A percentile compares a stretch with the other conserved stretches of the same genome.
phyloP scores from a whole-genome alignment of 1,140 invertebrate genomes.

The Mercenaria mercenaria region DNA sequence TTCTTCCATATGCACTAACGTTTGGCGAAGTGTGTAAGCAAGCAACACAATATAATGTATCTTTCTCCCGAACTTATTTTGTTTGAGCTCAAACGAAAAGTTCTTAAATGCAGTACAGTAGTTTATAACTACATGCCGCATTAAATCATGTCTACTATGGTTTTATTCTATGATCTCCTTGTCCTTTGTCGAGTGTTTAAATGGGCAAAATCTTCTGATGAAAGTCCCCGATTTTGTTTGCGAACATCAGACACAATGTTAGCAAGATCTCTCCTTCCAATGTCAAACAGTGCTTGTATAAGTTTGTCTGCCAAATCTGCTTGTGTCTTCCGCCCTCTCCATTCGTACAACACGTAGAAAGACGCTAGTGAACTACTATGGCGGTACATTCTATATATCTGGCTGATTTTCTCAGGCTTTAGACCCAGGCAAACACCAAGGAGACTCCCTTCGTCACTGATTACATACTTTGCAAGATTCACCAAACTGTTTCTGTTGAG shows the following conservation, averaged over 20 bases:
- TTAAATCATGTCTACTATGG: no score
- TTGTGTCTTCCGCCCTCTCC: conserved; percentile 50
- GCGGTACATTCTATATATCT: conserved; percentile 58
- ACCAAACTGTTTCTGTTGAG: conserved; percentile 62
- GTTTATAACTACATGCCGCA: no score
- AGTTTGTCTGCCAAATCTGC: conserved; percentile 47
- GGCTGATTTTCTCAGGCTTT: conserved; percentile 53
- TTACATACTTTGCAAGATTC: conserved; percentile 54
- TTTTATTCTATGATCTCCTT: conserved; percentile 9
- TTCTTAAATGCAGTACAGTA: no score
- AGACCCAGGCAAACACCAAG: conserved; percentile 47
- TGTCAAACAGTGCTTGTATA: conserved; percentile 29
- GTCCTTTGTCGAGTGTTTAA: not conserved
- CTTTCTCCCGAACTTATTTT: no score
- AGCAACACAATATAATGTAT: no score
- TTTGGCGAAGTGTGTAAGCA: no score
- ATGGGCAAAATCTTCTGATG: conserved; percentile 46
- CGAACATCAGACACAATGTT: conserved; percentile 40
- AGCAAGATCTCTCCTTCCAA: conserved; percentile 43
- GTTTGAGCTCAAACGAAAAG: no score
- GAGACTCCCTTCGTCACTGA: conserved; percentile 44
- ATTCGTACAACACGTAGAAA: conserved; percentile 62
- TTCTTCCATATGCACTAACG: no score
- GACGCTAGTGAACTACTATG: conserved; percentile 50
- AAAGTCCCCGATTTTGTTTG: conserved; percentile 44